These are phyloP conservation scores for Panurus biarmicus DNA, from an alignment of 2,113 vertebrate species.

Conservation along the genomic window DNA sequence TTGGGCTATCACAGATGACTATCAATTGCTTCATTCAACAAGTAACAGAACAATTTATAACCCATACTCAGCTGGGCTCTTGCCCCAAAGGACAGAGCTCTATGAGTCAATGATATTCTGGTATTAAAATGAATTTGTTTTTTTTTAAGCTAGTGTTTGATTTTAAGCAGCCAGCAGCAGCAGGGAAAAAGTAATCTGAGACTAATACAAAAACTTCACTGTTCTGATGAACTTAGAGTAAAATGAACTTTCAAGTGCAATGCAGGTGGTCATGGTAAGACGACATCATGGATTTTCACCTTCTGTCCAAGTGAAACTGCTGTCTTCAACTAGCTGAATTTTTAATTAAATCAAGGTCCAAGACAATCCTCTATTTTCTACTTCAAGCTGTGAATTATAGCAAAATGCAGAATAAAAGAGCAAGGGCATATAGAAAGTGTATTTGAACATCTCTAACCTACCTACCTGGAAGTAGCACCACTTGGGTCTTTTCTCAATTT, in stretches of 20 bases:
- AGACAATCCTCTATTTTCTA: background rate
- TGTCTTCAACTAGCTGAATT: background rate
- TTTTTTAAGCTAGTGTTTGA: background rate
- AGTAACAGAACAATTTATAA: background rate
- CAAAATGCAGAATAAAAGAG: background rate
- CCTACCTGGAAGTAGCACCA: background rate
- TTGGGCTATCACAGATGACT: background rate
- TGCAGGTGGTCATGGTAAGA: background rate
- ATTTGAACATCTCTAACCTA: background rate
- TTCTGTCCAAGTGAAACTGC: background rate
- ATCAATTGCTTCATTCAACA: background rate
- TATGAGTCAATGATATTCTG: background rate
- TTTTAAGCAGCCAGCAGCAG: background rate
- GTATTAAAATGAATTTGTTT: background rate
- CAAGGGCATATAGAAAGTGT: background rate
- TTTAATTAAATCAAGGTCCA: background rate
- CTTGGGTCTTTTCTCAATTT: background rate
- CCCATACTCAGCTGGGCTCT: background rate
- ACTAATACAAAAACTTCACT: background rate
- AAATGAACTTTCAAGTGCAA: background rate
- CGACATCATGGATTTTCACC: background rate
- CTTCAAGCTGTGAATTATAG: background rate
- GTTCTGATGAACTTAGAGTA: background rate
- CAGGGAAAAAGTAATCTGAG: background rate
- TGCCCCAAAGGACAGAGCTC: background rate